These are phyloP conservation scores for Aspidoscelis tigris DNA, from an alignment of 2,113 vertebrate genomes.

Conservation along the genomic window DNA sequence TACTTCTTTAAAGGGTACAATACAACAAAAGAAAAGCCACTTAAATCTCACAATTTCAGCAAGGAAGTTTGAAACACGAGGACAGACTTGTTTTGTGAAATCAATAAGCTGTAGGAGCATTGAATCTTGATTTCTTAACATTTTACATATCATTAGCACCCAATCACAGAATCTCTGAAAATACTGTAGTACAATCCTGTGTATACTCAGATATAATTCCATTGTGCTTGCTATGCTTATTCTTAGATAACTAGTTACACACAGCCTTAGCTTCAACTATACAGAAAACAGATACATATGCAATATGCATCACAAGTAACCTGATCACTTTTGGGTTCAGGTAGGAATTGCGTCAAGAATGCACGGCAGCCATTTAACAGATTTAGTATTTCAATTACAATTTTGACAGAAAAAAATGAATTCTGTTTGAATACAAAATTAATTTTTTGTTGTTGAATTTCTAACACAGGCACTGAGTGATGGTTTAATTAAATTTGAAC, in stretches of 20 bases:
- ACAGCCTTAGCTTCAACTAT: neutral
- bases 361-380: conserved; percentile 27
- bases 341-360: conserved; percentile 9
- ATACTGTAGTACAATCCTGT: too few relatives aligned
- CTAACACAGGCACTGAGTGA: conserved; percentile 55
- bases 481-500: conserved; percentile 72
- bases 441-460: conserved; percentile 57
- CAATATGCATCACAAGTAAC: neutral
- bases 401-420: conserved; percentile 61
- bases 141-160: too few relatives aligned
- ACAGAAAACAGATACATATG: neutral
- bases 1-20: neutral
- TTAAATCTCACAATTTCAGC: neutral
- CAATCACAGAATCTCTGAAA: too few relatives aligned
- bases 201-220: too few relatives aligned
- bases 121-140: too few relatives aligned
- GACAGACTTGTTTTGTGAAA: neutral
- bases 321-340: neutral
- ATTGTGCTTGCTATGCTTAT: too few relatives aligned
- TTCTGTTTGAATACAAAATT: conserved; percentile 72
- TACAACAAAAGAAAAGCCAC: neutral
- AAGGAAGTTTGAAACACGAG: neutral
- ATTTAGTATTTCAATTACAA: conserved; percentile 45
- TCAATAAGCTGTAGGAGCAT: neutral
- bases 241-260: neutral